Percentiles rank a stretch among this genome's conserved stretches.
Conservation (phyloP, 2,888 invertebrate species). For the Erebia epiphron region DNA sequence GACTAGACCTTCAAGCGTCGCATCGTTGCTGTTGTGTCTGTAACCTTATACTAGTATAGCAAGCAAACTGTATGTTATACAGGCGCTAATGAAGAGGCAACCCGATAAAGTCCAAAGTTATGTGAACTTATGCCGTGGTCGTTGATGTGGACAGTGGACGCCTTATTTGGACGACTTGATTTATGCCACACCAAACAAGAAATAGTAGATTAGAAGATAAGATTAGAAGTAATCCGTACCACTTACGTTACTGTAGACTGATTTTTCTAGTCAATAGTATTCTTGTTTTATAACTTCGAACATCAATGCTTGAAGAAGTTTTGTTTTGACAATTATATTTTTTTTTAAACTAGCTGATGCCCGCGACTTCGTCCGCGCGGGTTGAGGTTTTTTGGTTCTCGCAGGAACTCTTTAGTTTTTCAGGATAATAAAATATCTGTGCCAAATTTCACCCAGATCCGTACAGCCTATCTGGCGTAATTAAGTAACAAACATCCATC, state of each 20-base stretch:
- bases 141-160: background rate
- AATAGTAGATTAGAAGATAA: conserved; percentile 10
- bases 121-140: background rate
- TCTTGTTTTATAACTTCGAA: too few relatives aligned
- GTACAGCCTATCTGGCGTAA: too few relatives aligned
- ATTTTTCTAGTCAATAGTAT: background rate
- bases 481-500: too few relatives aligned
- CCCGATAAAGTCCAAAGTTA: conserved; percentile 1
- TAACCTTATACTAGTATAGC: background rate
- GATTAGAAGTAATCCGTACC: background rate
- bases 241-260: background rate
- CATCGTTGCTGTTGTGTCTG: background rate
- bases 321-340: too few relatives aligned
- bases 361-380: too few relatives aligned
- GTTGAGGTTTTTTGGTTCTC: too few relatives aligned
- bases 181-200: conserved; percentile 15
- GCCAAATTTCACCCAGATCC: too few relatives aligned
- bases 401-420: too few relatives aligned
- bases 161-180: conserved; percentile 17
- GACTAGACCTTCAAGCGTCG: background rate
- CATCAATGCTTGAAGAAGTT: too few relatives aligned
- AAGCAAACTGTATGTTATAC: conserved; percentile 6
- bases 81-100: conserved; percentile 18
- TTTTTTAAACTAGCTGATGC: too few relatives aligned
- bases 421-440: too few relatives aligned